Evolutionary conservation across 1,140 invertebrate genomes (phyloP).

Genomic region (Aleiodes sp.): DNA sequence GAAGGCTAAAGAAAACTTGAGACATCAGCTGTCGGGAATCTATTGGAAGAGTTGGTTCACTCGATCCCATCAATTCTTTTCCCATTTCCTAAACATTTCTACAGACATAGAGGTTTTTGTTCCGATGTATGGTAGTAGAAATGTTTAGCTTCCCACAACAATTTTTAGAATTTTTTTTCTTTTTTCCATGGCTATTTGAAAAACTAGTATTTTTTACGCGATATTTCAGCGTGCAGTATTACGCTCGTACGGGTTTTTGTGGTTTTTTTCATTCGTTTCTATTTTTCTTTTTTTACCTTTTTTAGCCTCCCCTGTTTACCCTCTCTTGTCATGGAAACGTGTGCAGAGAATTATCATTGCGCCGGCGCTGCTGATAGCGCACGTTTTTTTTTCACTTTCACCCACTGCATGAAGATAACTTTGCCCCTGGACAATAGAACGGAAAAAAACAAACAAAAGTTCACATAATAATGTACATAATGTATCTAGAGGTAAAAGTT

Average conservation of each 20-base stretch:
- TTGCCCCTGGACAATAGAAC: neutral
- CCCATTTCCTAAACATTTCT: no score
- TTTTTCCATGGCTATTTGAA: neutral
- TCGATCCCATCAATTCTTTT: no score
- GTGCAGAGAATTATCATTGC: neutral
- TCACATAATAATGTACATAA: neutral
- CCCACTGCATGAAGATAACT: neutral
- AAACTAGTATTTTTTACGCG: conserved; percentile 18
- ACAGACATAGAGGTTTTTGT: neutral
- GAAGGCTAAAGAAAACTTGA: no score
- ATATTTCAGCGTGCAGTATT: conserved; percentile 14
- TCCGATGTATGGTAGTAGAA: no score
- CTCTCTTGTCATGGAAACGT: conserved; percentile 9
- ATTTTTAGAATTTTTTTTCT: neutral
- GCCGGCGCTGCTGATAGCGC: neutral
- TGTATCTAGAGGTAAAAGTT: neutral
- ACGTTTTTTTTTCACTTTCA: neutral
- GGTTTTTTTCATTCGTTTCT: conserved; percentile 11
- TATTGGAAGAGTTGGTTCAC: no score
- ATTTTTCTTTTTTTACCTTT: neutral
- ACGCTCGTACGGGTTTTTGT: neutral
- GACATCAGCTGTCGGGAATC: no score
- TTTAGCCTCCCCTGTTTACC: conserved; percentile 10
- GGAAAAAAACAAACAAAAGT: neutral
- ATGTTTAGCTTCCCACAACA: conserved; percentile 7